Conservation (phyloP, 2,113 vertebrate species). For the Dipodomys spectabilis region DNA sequence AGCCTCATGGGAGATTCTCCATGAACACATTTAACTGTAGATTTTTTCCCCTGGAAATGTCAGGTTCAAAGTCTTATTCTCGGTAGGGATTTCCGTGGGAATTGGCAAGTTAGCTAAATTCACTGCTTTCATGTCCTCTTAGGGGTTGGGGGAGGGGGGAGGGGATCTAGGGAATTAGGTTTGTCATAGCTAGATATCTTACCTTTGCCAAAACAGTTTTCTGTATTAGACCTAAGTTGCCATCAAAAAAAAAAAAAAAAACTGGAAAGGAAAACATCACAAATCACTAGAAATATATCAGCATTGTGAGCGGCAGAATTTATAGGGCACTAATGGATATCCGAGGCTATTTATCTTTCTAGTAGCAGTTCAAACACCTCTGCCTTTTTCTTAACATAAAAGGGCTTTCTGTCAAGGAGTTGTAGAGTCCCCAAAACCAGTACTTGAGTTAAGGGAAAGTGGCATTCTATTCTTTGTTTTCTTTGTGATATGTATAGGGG, state of each 20-base stretch:
- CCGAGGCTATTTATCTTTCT: slow-evolving; percentile 59
- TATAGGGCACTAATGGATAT: slow-evolving; percentile 71
- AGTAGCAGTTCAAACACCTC: slow-evolving; percentile 58
- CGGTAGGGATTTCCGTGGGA: slow-evolving; percentile 27
- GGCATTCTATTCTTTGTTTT: neutral
- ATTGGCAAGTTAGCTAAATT: neutral
- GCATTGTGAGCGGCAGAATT: slow-evolving; percentile 66
- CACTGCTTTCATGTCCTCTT: neutral
- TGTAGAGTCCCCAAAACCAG: neutral
- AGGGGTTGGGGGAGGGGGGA: neutral
- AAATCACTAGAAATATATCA: slow-evolving; percentile 73
- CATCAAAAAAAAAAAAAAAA: slow-evolving; percentile 13
- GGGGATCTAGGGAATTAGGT: slow-evolving; percentile 12
- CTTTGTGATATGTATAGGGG: too few species aligned
- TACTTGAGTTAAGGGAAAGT: neutral
- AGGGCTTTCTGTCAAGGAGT: slow-evolving; percentile 35
- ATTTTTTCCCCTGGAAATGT: slow-evolving; percentile 62
- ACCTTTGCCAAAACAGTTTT: slow-evolving; percentile 39
- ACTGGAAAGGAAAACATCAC: slow-evolving; percentile 68
- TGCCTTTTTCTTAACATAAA: slow-evolving; percentile 66
- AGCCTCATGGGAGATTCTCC: slow-evolving; percentile 37
- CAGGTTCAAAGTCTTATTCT: neutral
- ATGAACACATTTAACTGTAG: slow-evolving; percentile 1
- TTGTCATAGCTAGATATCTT: slow-evolving; percentile 28
- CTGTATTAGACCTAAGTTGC: slow-evolving; percentile 62